Evolutionary conservation across 1,140 invertebrate species (phyloP), one percentile per base, ranked within the genome.

Genomic region (Drosophila gunungcola): DNA sequence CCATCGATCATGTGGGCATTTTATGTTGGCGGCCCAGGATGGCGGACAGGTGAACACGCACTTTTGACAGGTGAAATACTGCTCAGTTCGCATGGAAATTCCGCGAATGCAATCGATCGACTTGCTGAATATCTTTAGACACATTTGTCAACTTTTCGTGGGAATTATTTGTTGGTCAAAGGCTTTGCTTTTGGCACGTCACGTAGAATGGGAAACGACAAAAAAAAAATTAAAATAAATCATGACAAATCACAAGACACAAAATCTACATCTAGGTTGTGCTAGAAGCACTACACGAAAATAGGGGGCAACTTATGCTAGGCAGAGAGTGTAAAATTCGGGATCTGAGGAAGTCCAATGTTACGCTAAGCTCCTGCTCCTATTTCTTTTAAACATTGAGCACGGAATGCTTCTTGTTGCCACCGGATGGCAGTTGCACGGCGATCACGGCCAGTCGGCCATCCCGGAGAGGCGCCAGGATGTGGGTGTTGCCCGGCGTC

Each of bases 371-470:
- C 54, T 42, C 29, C 45, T 39, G 3, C 6, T 29, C 1, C 16
- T 21, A 21, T 11, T 38, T 38, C 9, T 32, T 7, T 21, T 88
- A 92, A 39, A 92, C 91, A 60, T 92, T 92, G 29, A 92, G 80
- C 56, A 92, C 91, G 81, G 91, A 92, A 91, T 92, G 91, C 63
- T 92, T 92, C 45, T 91, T 91, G 64, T 65, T 81, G 69, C 74
- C 77, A 3, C 56, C 70, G 9, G 55, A 52, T 1, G 91, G 90
- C 63, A 92, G 46, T 38, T 92, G 90, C 10, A 92, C 90, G 48
- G 90, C 91, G 13, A 95, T 93, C 13, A 95, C 94, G 29, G 95
- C 94, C 3, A 95, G 86, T 56, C 94, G 95, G 1, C 95, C 95
- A 82, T 95, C 95, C 12, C 93, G 90, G 0, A 95, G 86, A 2